phyloP scores from a whole-genome alignment of 2,113 vertebrate genomes.

The Triplophysa siluroides region DNA sequence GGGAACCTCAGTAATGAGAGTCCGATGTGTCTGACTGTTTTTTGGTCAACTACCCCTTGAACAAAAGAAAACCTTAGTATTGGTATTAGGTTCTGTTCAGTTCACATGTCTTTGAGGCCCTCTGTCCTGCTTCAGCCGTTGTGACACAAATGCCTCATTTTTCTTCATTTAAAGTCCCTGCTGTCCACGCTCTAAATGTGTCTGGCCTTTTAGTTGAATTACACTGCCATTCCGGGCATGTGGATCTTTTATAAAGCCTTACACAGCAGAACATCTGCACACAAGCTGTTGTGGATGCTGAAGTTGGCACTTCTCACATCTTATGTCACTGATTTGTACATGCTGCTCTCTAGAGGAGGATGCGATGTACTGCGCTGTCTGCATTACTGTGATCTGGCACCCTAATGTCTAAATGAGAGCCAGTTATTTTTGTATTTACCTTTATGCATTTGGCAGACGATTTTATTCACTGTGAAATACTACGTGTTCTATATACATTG shows the following conservation, averaged over 20 bases:
- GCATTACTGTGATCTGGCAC: neutral
- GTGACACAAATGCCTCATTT: neutral
- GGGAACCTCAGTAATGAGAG: neutral
- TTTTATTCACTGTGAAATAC: too few species aligned
- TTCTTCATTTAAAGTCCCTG: slow-evolving; percentile 1
- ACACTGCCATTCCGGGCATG: slow-evolving; percentile 19
- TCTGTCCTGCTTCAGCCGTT: neutral
- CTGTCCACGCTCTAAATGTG: slow-evolving; percentile 2
- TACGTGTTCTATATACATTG: too few species aligned
- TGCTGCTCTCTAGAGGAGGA: slow-evolving; percentile 56
- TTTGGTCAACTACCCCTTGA: neutral
- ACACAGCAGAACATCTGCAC: slow-evolving; percentile 36
- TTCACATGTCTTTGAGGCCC: neutral
- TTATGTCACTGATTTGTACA: neutral
- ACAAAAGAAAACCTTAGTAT: neutral
- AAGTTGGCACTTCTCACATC: neutral
- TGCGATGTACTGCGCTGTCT: neutral
- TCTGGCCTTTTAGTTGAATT: slow-evolving; percentile 2
- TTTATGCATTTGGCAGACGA: too few species aligned
- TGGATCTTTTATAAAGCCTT: slow-evolving; percentile 34
- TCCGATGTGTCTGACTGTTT: neutral
- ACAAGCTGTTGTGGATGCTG: slow-evolving; percentile 8
- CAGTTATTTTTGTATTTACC: too few species aligned
- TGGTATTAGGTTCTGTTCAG: neutral
- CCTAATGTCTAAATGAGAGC: too few species aligned